Base-by-base conservation (phyloP, 1,140 invertebrate genomes). In the Aplysia californica region DNA sequence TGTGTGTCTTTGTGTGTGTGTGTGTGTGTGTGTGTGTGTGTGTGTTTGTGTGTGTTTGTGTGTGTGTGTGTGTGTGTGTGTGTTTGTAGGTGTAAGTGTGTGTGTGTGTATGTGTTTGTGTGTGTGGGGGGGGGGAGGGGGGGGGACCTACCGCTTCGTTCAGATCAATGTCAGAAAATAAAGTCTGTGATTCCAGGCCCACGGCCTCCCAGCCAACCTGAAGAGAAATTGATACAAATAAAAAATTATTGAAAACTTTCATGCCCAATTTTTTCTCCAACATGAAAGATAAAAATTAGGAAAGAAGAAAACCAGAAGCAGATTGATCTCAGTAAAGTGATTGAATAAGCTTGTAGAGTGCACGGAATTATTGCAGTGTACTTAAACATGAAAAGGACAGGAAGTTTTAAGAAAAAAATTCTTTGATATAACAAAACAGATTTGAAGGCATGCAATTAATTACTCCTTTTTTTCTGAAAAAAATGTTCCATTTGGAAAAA, bases 161-260 rank as follows among this genome's bases (percentile, higher is more conserved):
- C 35, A 72, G 36, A 23, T 72, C 69, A 35, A 59, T 38, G 29
- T 72, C 69, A 31, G 69, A 58, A 29, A 72, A 72, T 1, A 58
- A 20, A 36, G 69, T 36, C 1, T 38, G 18, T 21, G 69, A 72
- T 3, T 72, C 69, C 69, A 36, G 20, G 2, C 69, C 69, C 38
- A 36, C 50, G 21, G 39, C 69, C 44, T 72, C 69, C 69, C 69
- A 72, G 10, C 69, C 69, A 58, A 72, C 55, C 69, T 72, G n/a
- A 56, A 20, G 20, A 50, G n/a, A 15, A 68, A 67, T 4, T 33
- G 15, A 36, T 18, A 18, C 26, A 67, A 33, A 67, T 6, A 61
- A 15, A 29, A 15, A 10, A 61, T 18, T 61, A 26, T 61, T 10
- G 6, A 18, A 61, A 15, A 61, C 15, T 15, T 18, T 15, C 18